Base-by-base conservation (phyloP, 2,888 invertebrate genomes). In the Leistus spinibarbis region DNA sequence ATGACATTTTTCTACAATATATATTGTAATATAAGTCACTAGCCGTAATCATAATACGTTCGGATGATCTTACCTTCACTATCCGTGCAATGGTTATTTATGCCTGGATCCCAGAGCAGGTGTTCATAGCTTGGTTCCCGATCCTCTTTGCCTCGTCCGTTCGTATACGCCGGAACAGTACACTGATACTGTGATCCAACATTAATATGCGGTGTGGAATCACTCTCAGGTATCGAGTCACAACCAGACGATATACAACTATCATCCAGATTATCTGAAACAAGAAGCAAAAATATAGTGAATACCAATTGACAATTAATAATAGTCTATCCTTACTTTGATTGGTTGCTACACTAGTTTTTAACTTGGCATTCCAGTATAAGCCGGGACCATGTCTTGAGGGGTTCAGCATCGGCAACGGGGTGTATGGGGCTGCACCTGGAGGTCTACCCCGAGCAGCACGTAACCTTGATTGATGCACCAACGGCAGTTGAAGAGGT, bases 331-430 rank as follows among this genome's bases (percentile, higher is more conserved):
- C 54, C 19, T 9, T 62, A 75, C 75, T 63, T 62, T 60, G 72
- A 57, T 40, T 54, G 63, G 69, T 76, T 19, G 62, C 72, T 19
- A 68, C 63, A 2, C 80, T 83, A 13, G 74, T 76, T 76, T 82
- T 84, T 72, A 83, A 77, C 79, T 81, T 83, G 7, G 87, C 84
- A 78, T 89, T 88, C 81, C 90, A 90, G 82, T 93, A 96, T 2
- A 98, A 88, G 0, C 98, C 98, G 0, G 94, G 90, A 0, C 97
- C 97, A 78, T 92, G 91, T 78, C 99, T 89, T 76, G 95, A 93
- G 0, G 99, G 99, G 82, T 96, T 95, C 71, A 99, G 87, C 82
- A 99, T 95, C 0, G 99, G 99, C 24, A 96, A 94, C 13, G 99
- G 98, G 0, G 98, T 98, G 85, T 95, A 99, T 76, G 90, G 90